Conservation (phyloP, 1,140 invertebrate genomes). For the Melanaphis sacchari region DNA sequence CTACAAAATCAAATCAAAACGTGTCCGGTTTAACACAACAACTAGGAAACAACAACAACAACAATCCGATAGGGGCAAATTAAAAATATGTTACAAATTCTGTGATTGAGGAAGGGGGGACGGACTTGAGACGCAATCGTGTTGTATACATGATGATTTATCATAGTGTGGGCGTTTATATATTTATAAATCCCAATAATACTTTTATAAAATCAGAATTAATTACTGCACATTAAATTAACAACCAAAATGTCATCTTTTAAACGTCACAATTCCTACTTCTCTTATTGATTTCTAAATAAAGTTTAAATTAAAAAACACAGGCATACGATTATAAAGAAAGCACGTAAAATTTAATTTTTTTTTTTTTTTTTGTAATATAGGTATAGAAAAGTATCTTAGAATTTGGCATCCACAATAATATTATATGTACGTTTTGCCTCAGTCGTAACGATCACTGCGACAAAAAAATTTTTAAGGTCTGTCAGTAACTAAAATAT, state of each 20-base stretch:
- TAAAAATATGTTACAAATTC: not conserved
- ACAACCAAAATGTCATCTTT: not conserved
- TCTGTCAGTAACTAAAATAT: not conserved
- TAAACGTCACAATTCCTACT: not conserved
- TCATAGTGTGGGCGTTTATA: not conserved
- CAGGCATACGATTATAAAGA: not conserved
- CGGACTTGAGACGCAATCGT: too few relatives aligned
- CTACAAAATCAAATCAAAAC: slow-evolving; percentile 54
- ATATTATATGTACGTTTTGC: not conserved
- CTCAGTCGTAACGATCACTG: too few relatives aligned
- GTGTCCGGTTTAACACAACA: slow-evolving; percentile 26
- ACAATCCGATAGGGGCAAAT: not conserved
- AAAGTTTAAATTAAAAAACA: not conserved
- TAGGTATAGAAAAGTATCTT: not conserved
- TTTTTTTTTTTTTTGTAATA: not conserved
- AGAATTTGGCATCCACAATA: not conserved
- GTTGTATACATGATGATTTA: too few relatives aligned
- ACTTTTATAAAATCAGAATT: not conserved
- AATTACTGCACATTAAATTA: not conserved
- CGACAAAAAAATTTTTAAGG: not conserved
- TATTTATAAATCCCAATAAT: not conserved
- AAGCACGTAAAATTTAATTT: not conserved
- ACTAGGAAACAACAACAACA: not conserved
- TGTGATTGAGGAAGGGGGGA: not conserved
- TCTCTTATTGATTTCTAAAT: not conserved